phyloP scores from a whole-genome alignment of 23 tunicate species.

The Diplosoma virens region DNA sequence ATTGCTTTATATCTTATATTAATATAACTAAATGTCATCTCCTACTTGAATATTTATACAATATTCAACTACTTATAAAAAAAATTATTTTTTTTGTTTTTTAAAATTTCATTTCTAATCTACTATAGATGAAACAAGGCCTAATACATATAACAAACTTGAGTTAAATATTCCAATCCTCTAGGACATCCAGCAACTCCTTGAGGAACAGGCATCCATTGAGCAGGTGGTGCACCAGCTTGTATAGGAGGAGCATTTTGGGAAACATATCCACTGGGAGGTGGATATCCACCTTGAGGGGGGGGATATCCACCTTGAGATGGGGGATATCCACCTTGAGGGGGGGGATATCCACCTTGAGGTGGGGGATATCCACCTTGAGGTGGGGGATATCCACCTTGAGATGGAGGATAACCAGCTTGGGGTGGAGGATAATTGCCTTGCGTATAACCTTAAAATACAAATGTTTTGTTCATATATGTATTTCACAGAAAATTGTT shows the following conservation, averaged over 20 bases:
- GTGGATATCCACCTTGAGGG: constrained; percentile 43
- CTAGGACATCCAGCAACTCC: constrained; percentile 81
- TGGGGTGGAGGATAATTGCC: constrained; percentile 38
- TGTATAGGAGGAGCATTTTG: constrained; percentile 18
- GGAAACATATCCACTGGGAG: constrained; percentile 14
- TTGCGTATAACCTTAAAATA: constrained; percentile 5
- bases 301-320: constrained; percentile 66
- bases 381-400: constrained; percentile 61
- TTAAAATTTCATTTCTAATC: too few species aligned
- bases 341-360: constrained; percentile 46
- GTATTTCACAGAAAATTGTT: too few species aligned
- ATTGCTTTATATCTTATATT: too few species aligned
- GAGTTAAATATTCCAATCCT: constrained; percentile 81
- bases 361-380: constrained; percentile 52
- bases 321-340: constrained; percentile 54
- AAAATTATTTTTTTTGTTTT: too few species aligned
- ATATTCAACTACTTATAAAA: too few species aligned
- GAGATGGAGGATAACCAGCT: constrained; percentile 56
- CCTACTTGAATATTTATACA: too few species aligned
- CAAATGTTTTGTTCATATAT: too few species aligned
- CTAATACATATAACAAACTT: constrained; percentile 26
- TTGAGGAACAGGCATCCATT: constrained; percentile 80
- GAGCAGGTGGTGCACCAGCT: constrained; percentile 47
- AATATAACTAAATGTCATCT: too few species aligned
- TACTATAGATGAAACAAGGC: too few species aligned